Percentiles rank a stretch among this genome's conserved stretches.
Conservation (phyloP, 2,888 invertebrate species). For the Drosophila aldrichi region DNA sequence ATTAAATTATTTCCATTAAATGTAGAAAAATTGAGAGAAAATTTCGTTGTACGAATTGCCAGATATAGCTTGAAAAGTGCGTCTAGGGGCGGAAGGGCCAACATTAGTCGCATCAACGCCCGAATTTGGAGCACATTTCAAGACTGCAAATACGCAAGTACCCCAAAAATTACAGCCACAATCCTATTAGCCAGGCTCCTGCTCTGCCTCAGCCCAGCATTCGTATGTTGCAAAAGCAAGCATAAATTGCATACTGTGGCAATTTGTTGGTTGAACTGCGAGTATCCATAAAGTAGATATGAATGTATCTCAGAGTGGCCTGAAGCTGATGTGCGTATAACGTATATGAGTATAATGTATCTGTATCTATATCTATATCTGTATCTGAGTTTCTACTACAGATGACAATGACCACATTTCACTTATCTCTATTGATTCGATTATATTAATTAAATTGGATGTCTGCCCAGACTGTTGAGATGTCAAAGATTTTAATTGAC, state of each 20-base stretch:
- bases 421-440: constrained; percentile 17
- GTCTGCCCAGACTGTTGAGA: neutral
- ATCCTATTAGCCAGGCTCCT: constrained; percentile 49
- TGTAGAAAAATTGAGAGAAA: neutral
- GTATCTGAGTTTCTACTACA: neutral
- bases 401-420: constrained; percentile 27
- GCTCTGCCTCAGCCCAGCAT: neutral
- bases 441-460: constrained; percentile 45
- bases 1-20: constrained; percentile 1
- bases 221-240: constrained; percentile 3
- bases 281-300: constrained; percentile 8
- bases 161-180: constrained; percentile 48
- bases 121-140: constrained; percentile 18
- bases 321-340: neutral
- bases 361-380: neutral
- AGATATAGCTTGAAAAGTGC: neutral
- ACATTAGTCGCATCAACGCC: constrained; percentile 2
- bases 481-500: constrained; percentile 43
- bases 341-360: neutral
- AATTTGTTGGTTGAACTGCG: constrained; percentile 4
- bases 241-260: constrained; percentile 52
- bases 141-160: constrained; percentile 25
- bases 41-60: neutral
- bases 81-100: neutral
- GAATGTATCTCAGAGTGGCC: neutral